Base-by-base conservation (phyloP, 2,797 vertebrate genomes). In the Sebastes diaconus region DNA sequence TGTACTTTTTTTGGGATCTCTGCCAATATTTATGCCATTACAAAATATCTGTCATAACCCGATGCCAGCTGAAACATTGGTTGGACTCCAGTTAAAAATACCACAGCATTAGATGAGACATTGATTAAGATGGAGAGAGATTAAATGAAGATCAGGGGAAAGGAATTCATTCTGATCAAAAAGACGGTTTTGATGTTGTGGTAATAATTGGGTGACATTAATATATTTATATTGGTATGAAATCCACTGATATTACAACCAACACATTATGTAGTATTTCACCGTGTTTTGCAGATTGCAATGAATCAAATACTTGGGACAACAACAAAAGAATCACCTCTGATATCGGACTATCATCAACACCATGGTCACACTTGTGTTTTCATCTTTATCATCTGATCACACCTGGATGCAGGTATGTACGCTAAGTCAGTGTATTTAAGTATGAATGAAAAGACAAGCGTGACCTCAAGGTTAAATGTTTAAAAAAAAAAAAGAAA, bases 21-120 rank as follows among this genome's bases (percentile, higher is more conserved):
- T 55, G 54, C 54, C 22, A 20, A 75, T 32, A 10, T 36, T n/a
- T 32, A 5, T 6, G 11, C 2, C 2, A 36, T 57, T 27, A 29
- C 24, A 29, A 8, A 70, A 63, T 8, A n/a, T 69, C n/a, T 30
- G n/a, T 34, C 22, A 18, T 12, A 0, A 46, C 25, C 8, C 2
- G 3, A 7, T 1, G 3, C 29, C 54, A 39, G 59, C 12, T 27
- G 3, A 12, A 58, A 36, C 0, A 16, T 16, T 34, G 68, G 55
- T 63, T 67, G 79, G 75, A 84, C 76, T 89, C 75, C 6, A 27
- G 54, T 78, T 16, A 39, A 46, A 42, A 75, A 68, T 12, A 70
- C 7, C 22, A 81, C 42, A 87, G 42, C 42, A 46, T 46, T 46
- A 46, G 6, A 46, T 52, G 30, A 59, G 57, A 63, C 66, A 63